Base-by-base conservation (phyloP, 2,113 vertebrate genomes). In the Tragelaphus scriptus region DNA sequence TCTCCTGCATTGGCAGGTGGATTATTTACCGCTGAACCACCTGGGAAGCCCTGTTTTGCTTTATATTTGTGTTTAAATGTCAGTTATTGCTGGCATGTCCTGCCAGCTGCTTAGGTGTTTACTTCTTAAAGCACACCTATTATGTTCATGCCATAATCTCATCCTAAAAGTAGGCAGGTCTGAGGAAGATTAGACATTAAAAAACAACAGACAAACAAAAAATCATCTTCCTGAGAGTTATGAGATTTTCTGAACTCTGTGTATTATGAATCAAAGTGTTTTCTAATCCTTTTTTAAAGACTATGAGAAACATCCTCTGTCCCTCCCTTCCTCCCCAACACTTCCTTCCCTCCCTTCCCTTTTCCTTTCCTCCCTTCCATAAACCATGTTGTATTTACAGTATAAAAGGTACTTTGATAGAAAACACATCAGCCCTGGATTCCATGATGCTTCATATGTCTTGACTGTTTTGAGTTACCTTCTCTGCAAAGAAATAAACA, bases 401-500 rank as follows among this genome's bases (percentile, higher is more conserved):
- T 28, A n/a, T 40, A 1, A 5, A 56, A 89, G 23, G 14, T 0
- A 44, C 8, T 71, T 88, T n/a, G 28, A 32, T 56, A 59, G 51
- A 26, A 68, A 91, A 79, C 1, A 47, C 5, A 5, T 58, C 30
- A 25, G 17, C 87, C 12, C 85, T 79, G 44, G 63, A 55, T 26
- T 95, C 32, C 40, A 12, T 56, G 28, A 68, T 85, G 28, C 51
- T 91, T 95, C 26, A 5, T 30, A 26, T 11, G 28, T 75, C 21
- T 68, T 94, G 4, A 36, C 9, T 58, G 6, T 92, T 28, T 65
- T 47, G 40, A 88, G 6, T 28, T 88, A 71, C 32, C 5, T 77
- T 89, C 88, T 89, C 56, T 91, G 21, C 2, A 85, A 94, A 90
- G n/a, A 85, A 63, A 82, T 51, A 88, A 93, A 97, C 91, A 68